Conservation (phyloP, 2,797 vertebrate genomes). For the Acrocephalus scirpaceus region DNA sequence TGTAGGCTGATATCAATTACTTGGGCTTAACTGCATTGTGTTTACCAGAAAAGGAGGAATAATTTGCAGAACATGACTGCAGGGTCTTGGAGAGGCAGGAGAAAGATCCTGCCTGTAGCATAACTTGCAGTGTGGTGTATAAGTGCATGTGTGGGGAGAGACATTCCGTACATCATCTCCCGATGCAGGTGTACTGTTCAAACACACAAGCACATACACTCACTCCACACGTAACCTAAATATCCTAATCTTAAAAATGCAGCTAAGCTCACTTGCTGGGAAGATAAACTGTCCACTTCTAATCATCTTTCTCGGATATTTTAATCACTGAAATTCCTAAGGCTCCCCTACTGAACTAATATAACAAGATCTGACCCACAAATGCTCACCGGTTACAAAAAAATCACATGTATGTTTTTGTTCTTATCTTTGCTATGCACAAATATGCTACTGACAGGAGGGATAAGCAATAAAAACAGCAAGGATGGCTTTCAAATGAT, state of each 20-base stretch:
- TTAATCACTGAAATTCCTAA: neutral
- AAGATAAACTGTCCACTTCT: neutral
- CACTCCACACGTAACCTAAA: neutral
- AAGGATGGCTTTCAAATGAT: neutral
- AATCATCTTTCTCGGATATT: neutral
- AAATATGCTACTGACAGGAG: neutral
- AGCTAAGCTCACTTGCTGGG: neutral
- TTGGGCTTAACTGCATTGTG: constrained; percentile 23
- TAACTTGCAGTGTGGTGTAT: constrained; percentile 13
- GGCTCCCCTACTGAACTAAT: neutral
- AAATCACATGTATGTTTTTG: neutral
- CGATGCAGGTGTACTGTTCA: neutral
- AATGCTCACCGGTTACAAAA: neutral
- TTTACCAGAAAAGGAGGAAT: neutral
- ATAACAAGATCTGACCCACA: neutral
- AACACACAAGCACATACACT: neutral
- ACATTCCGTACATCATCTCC: neutral
- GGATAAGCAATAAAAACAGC: constrained; percentile 1
- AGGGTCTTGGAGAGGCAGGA: neutral
- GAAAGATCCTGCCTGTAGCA: neutral
- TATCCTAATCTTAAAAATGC: neutral
- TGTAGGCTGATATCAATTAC: constrained; percentile 19
- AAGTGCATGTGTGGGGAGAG: neutral
- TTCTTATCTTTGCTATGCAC: neutral
- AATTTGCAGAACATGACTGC: neutral